A percentile compares a stretch with the other conserved stretches of the same genome.
phyloP scores from a whole-genome alignment of 2,888 invertebrate species.

The Calameuta filiformis region DNA sequence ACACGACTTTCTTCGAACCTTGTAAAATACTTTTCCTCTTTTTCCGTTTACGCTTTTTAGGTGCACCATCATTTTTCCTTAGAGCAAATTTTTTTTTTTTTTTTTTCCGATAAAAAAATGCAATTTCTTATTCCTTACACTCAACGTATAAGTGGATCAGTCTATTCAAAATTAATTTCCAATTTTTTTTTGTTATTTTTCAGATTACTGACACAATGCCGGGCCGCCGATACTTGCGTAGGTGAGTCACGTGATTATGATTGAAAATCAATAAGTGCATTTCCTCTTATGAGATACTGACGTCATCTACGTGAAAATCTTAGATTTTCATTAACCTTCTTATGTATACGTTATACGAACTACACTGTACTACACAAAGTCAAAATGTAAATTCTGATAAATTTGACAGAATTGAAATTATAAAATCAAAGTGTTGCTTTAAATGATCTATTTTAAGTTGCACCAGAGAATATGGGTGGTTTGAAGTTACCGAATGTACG shows the following conservation, averaged over 20 bases:
- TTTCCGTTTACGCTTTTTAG: not conserved
- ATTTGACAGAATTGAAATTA: no score
- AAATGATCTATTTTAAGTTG: not conserved
- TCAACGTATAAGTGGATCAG: not conserved
- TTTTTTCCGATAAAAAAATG: not conserved
- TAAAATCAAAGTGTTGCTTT: no score
- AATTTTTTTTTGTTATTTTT: conserved; percentile 27
- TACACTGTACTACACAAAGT: no score
- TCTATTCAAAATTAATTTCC: not conserved
- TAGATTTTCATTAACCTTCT: no score
- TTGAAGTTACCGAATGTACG: not conserved
- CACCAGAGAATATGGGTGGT: not conserved
- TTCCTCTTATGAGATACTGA: not conserved
- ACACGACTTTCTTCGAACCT: not conserved
- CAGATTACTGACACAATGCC: conserved; percentile 51
- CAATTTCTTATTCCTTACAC: not conserved
- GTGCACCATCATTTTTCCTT: not conserved
- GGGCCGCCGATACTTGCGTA: conserved; percentile 42
- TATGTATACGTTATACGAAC: no score
- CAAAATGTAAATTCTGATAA: no score
- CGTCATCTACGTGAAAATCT: not conserved
- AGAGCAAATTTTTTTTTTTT: not conserved
- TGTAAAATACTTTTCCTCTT: not conserved
- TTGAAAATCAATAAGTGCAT: not conserved
- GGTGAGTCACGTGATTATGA: conserved; percentile 39